These are phyloP conservation scores for Phylloscopus trochilus DNA, from an alignment of 2,113 vertebrate genomes.

Conservation along the genomic window DNA sequence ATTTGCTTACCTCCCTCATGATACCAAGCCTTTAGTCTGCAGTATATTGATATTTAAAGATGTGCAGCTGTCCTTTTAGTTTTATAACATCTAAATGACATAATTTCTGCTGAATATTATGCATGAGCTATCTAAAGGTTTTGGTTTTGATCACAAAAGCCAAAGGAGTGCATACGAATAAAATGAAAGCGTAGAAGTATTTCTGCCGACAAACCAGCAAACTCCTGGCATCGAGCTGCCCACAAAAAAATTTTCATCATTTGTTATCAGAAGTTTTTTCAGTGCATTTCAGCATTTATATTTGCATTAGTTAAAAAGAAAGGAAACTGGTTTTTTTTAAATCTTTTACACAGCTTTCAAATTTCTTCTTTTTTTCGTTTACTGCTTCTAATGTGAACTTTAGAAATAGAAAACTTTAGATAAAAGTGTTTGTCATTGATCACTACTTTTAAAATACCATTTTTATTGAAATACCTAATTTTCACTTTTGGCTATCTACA, in stretches of 20 bases:
- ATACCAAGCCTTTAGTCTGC: background rate
- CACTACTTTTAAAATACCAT: background rate
- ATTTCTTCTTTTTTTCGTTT: background rate
- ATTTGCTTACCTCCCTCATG: background rate
- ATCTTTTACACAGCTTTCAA: background rate
- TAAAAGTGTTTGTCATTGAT: background rate
- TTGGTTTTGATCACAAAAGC: background rate
- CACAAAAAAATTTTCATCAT: background rate
- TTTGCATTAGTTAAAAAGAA: background rate
- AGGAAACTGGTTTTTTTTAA: background rate
- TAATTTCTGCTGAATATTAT: slow-evolving; percentile 16
- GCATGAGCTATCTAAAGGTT: background rate
- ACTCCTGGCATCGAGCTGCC: background rate
- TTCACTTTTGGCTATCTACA: background rate
- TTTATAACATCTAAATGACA: slow-evolving; percentile 13
- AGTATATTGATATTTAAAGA: slow-evolving; percentile 18
- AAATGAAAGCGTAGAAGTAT: background rate
- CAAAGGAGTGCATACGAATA: background rate
- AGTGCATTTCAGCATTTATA: background rate
- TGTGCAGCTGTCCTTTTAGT: background rate
- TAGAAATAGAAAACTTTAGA: background rate
- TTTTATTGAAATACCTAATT: background rate
- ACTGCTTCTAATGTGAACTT: background rate
- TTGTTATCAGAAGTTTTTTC: background rate
- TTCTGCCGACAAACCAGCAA: background rate